Evolutionary conservation across 2,888 invertebrate genomes (phyloP), one percentile per base, ranked within the genome.

Genomic region (Macrophya annulata): DNA sequence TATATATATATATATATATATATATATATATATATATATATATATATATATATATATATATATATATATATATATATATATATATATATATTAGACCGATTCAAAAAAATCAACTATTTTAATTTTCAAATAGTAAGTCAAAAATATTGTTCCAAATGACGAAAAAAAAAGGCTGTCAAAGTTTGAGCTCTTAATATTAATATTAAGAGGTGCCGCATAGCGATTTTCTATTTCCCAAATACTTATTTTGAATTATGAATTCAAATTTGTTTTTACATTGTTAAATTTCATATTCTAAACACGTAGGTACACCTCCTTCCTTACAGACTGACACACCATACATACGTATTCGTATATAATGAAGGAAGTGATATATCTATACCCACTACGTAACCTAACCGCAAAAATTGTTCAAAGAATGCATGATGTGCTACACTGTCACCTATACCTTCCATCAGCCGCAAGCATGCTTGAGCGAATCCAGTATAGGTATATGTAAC

Each of bases 271-370:
- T 12, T 21, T 9, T 43, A 25, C 45, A 21, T 10, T 45, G 21
- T 74, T 74, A 12, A 25, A 74, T 45, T 74, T 45, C 5, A 21
- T 74, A 74, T 45, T 21, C 21, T 45, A 74, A 21, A 74, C 45
- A 74, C 31, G 40, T n/a, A 74, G 9, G 40, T n/a, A 21, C 10
- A 31, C 37, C 37, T 31, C 31, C 8, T 5, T 68, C 17, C 8
- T 17, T 37, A n/a, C n/a, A n/a, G 15, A 6, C 15, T 8, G 10
- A 25, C 74, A 45, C 43, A 25, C 74, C 4, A 74, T 43, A 43
- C 45, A 43, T 15, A 25, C 45, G 21, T 40, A 21, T 62, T 2
- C 68, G 37, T 68, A 17, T 17, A 37, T 17, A 68, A 68, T 37
- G 12, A 15, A 37, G 68, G 68, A 68, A 68, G 68, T 68, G 17